Evolutionary conservation across 2,113 vertebrate species (phyloP).

Genomic region (Anarhynchus alexandrinus): DNA sequence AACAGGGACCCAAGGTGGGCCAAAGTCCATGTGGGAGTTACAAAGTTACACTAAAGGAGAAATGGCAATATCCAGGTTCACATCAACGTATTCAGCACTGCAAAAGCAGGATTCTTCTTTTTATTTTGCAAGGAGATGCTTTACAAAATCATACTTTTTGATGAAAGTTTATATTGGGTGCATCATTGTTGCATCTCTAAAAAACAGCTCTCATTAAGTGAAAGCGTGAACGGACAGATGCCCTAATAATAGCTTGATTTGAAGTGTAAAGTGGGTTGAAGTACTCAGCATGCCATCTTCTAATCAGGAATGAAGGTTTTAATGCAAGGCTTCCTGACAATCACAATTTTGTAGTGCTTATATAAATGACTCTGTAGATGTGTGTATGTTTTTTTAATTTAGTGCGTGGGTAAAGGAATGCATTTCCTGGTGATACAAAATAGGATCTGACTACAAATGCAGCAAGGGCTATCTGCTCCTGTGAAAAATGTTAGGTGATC

Average conservation of each 20-base stretch:
- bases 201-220: neutral
- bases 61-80: neutral
- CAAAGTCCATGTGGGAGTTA: neutral
- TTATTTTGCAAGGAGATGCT: neutral
- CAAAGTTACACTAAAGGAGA: neutral
- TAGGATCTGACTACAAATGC: neutral
- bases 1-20: neutral
- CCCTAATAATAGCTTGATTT: constrained; percentile 54
- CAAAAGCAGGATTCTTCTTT: neutral
- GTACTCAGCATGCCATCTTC: constrained; percentile 44
- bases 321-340: constrained; percentile 57
- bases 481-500: neutral
- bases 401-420: neutral
- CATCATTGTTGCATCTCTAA: neutral
- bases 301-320: constrained; percentile 52
- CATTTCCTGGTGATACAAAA: neutral
- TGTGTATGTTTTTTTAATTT: constrained; percentile 29
- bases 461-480: neutral
- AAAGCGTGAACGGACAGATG: neutral
- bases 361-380: constrained; percentile 28
- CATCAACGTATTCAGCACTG: neutral
- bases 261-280: constrained; percentile 42
- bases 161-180: neutral
- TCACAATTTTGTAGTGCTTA: constrained; percentile 39
- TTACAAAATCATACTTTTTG: neutral